phyloP scores from a whole-genome alignment of 2,113 vertebrate genomes.

The Brachyhypopomus occidentalis region DNA sequence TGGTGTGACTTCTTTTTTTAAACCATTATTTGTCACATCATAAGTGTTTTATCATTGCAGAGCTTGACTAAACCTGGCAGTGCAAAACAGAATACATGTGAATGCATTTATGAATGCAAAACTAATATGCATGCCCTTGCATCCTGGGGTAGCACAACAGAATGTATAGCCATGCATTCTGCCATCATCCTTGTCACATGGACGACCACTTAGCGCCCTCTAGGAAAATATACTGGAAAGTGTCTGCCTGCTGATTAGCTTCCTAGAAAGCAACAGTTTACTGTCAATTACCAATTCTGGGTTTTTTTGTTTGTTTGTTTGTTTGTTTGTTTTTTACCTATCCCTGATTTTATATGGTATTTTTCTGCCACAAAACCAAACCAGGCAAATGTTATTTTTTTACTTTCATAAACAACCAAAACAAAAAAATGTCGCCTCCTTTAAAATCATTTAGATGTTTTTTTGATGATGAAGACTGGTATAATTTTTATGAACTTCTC shows the following conservation, averaged over 20 bases:
- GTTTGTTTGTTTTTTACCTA: too few relatives aligned
- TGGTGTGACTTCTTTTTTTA: not conserved
- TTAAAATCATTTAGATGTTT: constrained; percentile 34
- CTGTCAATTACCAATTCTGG: not conserved
- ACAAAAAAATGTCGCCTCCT: not conserved
- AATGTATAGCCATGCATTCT: not conserved
- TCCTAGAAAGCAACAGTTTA: not conserved
- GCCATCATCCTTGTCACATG: not conserved
- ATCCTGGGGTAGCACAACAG: not conserved
- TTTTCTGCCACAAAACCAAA: constrained; percentile 4
- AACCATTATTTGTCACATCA: not conserved
- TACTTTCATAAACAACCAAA: not conserved
- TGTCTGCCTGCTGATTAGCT: constrained; percentile 2
- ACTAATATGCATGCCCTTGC: constrained; percentile 2
- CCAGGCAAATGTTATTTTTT: constrained; percentile 15
- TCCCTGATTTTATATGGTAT: not conserved
- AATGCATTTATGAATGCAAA: not conserved
- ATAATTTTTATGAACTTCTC: constrained; percentile 58
- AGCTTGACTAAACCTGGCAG: not conserved
- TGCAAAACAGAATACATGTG: not conserved
- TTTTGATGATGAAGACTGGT: constrained; percentile 52
- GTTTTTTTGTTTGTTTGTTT: not conserved
- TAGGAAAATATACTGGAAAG: constrained; percentile 38
- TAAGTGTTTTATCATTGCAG: not conserved
- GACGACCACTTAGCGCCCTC: constrained; percentile 60